Evolutionary conservation across 2,888 invertebrate species (phyloP), one percentile per base, ranked within the genome.

Genomic region (Dynastes grantii): DNA sequence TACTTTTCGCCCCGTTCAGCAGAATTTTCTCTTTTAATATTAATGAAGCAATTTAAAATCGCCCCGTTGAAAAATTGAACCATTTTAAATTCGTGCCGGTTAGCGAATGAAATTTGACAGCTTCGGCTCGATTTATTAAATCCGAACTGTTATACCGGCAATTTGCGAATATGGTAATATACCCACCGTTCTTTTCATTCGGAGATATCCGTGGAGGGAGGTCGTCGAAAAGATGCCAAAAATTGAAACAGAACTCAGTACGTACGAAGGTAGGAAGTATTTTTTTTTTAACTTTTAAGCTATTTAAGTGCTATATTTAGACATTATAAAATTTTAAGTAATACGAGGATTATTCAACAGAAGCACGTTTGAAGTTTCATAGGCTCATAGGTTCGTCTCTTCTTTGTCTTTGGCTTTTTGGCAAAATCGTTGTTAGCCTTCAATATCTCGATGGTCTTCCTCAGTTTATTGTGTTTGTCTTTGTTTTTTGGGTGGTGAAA

Each of bases 401-500:
- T 85, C 85, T 45, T 82, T 80, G 40, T 84, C 84, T 73, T 82
- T 84, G 22, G 86, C 82, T 90, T 90, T 82, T 90, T 90, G 78
- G 90, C 90, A 78, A 91, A 90, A 83, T 91, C 91, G 85, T 91
- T 92, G 86, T 92, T 93, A 11, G 92, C 92, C 87, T 92, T 93
- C 13, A 93, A 85, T 85, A 92, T 93, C 86, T 92, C 92, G 76
- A 93, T 93, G 0, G 92, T 93, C 83, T 89, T 88, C 16, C 88
- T 79, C 27, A 89, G 80, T 80, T 89, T 89, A 81, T 88, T 88
- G 78, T 89, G 88, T 80, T 89, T 89, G 78, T 89, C 88, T 82
- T 88, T 88, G 49, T 82, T 83, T 55, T 16, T 87, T 80, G 4
- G 78, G 76, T 9, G 76, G 76, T 1, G 80, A 80, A n/a, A 71